These are phyloP conservation scores for Zygaena filipendulae DNA, from an alignment of 2,888 invertebrate species.

Conservation along the genomic window DNA sequence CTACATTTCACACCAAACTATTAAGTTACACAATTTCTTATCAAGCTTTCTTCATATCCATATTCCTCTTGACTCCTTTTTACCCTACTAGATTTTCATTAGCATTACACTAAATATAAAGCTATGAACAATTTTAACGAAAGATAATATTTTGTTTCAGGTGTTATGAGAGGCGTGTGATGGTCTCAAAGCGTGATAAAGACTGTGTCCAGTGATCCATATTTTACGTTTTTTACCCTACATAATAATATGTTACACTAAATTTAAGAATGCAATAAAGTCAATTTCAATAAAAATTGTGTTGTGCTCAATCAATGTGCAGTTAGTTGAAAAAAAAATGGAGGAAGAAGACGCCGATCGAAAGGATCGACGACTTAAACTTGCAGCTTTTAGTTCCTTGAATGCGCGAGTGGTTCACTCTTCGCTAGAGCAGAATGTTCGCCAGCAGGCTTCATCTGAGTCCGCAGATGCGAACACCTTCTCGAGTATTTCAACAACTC, in stretches of 20 bases:
- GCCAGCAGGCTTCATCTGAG: slow-evolving; percentile 65
- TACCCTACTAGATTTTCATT: neutral
- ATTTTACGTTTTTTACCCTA: slow-evolving; percentile 40
- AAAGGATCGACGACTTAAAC: slow-evolving; percentile 39
- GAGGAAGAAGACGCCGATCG: slow-evolving; percentile 59
- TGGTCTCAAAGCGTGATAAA: slow-evolving; percentile 61
- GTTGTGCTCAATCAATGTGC: slow-evolving; percentile 22
- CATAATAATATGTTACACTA: slow-evolving; percentile 39
- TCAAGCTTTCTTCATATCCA: neutral
- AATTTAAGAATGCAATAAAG: slow-evolving; percentile 45
- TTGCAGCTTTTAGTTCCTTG: slow-evolving; percentile 44
- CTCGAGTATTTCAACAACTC: slow-evolving; percentile 53
- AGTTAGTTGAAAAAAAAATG: slow-evolving; percentile 32
- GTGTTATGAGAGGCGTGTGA: slow-evolving; percentile 46
- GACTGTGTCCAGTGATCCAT: slow-evolving; percentile 67
- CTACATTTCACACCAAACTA: too few species aligned
- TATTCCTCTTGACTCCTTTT: slow-evolving; percentile 6
- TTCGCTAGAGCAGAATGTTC: slow-evolving; percentile 45
- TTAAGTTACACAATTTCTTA: too few species aligned
- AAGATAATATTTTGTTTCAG: slow-evolving; percentile 64
- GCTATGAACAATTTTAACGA: too few species aligned
- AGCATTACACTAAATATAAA: too few species aligned
- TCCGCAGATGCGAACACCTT: slow-evolving; percentile 66
- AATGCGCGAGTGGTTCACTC: slow-evolving; percentile 46
- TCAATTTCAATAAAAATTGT: slow-evolving; percentile 32